A percentile compares a stretch with the other conserved stretches of the same genome.
Evolutionary conservation across 2,888 invertebrate genomes (phyloP).

Genomic region (Cylloceria caligata): DNA sequence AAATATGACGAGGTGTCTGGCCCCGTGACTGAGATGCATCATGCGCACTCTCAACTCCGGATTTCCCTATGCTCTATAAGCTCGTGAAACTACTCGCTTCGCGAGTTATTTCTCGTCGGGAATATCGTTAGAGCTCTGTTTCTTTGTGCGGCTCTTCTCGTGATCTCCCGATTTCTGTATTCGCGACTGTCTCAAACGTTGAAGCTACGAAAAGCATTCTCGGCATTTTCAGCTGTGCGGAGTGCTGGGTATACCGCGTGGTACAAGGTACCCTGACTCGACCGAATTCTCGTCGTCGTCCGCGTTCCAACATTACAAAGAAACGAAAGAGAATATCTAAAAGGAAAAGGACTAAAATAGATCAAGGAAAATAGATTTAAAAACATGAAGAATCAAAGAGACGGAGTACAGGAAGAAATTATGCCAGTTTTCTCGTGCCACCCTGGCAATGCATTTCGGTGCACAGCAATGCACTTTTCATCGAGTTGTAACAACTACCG

Average conservation of each 20-base stretch:
- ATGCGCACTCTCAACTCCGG: slow-evolving; percentile 15
- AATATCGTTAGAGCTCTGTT: slow-evolving; percentile 16
- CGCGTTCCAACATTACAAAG: slow-evolving; percentile 12
- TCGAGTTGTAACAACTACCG: slow-evolving; percentile 81
- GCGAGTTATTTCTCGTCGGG: slow-evolving; percentile 39
- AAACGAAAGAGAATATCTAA: slow-evolving; percentile 24
- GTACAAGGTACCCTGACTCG: background rate
- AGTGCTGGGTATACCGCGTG: background rate
- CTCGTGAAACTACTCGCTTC: slow-evolving; percentile 2
- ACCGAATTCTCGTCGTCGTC: slow-evolving; percentile 33
- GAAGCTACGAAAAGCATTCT: slow-evolving; percentile 14
- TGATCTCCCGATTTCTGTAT: slow-evolving; percentile 31
- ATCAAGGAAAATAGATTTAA: slow-evolving; percentile 36
- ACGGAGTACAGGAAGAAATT: slow-evolving; percentile 43
- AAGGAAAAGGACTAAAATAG: slow-evolving; percentile 17
- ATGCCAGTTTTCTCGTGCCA: slow-evolving; percentile 67
- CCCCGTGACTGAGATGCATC: slow-evolving; percentile 41
- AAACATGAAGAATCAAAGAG: slow-evolving; percentile 9
- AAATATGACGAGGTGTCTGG: slow-evolving; percentile 35
- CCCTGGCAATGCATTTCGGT: slow-evolving; percentile 67
- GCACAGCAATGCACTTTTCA: slow-evolving; percentile 81
- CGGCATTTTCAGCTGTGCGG: slow-evolving; percentile 7
- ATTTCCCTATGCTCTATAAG: slow-evolving; percentile 11
- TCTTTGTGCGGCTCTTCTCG: slow-evolving; percentile 16
- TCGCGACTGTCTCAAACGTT: slow-evolving; percentile 11